phyloP scores from a whole-genome alignment of 2,797 vertebrate species.

The Acestrorhynchus altus region DNA sequence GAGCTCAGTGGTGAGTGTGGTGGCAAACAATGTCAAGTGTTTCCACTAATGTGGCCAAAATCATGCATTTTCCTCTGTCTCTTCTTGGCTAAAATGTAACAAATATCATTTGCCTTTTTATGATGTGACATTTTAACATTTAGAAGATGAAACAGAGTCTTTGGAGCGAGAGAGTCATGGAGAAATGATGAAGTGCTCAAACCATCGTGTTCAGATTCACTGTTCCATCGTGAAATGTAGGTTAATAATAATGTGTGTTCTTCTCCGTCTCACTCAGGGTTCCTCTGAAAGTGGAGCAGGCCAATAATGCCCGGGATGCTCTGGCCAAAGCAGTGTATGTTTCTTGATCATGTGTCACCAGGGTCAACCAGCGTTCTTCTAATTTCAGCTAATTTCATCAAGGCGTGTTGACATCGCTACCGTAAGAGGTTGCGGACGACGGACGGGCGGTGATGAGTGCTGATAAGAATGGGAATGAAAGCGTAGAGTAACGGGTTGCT shows the following conservation, averaged over 20 bases:
- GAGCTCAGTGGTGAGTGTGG: too few species aligned
- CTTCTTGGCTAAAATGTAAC: neutral
- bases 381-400: slow-evolving; percentile 95
- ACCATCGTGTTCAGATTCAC: neutral
- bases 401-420: slow-evolving; percentile 96
- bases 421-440: slow-evolving; percentile 78
- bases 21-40: too few species aligned
- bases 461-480: neutral
- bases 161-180: neutral
- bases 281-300: slow-evolving; percentile 96
- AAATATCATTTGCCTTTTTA: neutral
- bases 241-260: neutral
- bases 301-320: slow-evolving; percentile 93
- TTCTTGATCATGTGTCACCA: slow-evolving; percentile 96
- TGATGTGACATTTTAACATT: neutral
- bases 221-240: neutral
- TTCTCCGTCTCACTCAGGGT: slow-evolving; percentile 78
- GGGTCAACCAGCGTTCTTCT: slow-evolving; percentile 97
- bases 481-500: too few species aligned
- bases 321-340: slow-evolving; percentile 93
- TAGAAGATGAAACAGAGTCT: neutral
- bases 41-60: too few species aligned
- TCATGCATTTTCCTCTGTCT: too few species aligned
- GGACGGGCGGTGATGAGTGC: too few species aligned
- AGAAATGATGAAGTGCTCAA: neutral